Evolutionary conservation across 2,888 invertebrate species (phyloP).

Genomic region (Lordiphosa fenestrarum): DNA sequence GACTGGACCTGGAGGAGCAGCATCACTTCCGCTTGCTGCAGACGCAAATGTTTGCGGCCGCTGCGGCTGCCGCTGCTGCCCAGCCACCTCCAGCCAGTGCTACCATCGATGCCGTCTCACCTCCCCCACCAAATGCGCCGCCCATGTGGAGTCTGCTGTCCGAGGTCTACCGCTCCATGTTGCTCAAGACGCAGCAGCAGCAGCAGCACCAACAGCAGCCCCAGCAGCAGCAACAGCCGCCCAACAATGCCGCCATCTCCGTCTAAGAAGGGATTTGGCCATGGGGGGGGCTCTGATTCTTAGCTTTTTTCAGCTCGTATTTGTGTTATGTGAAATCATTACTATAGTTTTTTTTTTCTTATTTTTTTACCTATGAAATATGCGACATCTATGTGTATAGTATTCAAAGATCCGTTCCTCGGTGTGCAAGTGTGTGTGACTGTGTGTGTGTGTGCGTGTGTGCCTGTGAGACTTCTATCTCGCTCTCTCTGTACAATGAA

Average conservation of each 20-base stretch:
- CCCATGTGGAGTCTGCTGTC: constrained; percentile 79
- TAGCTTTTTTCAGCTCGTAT: constrained; percentile 71
- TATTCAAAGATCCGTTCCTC: constrained; percentile 69
- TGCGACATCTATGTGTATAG: constrained; percentile 63
- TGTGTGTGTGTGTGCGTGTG: constrained; percentile 5
- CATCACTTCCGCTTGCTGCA: constrained; percentile 72
- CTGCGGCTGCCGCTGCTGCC: constrained; percentile 72
- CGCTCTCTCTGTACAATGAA: background rate
- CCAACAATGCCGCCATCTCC: constrained; percentile 78
- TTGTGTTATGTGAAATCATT: constrained; percentile 65
- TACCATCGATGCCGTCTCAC: constrained; percentile 14
- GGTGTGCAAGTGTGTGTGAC: constrained; percentile 20
- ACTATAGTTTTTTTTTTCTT: constrained; percentile 16
- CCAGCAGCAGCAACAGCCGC: constrained; percentile 35
- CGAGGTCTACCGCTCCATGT: constrained; percentile 79
- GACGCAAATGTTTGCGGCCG: constrained; percentile 77
- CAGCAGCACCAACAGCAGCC: constrained; percentile 39
- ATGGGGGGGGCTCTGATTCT: constrained; percentile 27
- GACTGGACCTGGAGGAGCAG: constrained; percentile 64
- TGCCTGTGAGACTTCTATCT: background rate
- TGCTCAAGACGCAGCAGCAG: constrained; percentile 67
- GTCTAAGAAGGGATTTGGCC: constrained; percentile 55
- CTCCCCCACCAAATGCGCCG: constrained; percentile 34
- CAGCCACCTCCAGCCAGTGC: constrained; percentile 19
- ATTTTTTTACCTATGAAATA: constrained; percentile 25